Percentiles rank a stretch among this genome's conserved stretches.
These are phyloP conservation scores for Musca vetustissima DNA, from an alignment of 1,140 invertebrate genomes.

Conservation along the genomic window DNA sequence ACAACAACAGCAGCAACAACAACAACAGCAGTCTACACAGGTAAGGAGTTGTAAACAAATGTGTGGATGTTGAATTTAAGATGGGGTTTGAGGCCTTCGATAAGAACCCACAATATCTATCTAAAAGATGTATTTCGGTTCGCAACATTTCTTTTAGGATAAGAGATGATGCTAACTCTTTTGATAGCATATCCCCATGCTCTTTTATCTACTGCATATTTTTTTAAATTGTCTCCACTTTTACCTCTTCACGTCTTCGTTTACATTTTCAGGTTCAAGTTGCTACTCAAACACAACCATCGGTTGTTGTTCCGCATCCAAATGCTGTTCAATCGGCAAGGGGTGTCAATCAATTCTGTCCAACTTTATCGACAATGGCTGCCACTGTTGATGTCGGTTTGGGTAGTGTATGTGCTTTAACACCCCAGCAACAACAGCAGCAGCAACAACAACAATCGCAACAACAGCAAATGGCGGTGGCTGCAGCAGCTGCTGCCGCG, in stretches of 20 bases:
- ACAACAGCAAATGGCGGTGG: conserved; percentile 28
- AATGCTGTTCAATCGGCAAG: conserved; percentile 37
- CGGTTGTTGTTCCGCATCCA: conserved; percentile 46
- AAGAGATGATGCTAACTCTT: no score
- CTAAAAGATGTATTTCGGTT: no score
- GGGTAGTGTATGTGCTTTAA: conserved; percentile 43
- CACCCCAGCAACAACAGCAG: conserved; percentile 36
- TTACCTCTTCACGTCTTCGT: neutral
- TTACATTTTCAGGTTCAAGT: conserved; percentile 61
- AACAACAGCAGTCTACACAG: conserved; percentile 46
- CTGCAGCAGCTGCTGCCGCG: conserved; percentile 23
- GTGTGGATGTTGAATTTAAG: no score
- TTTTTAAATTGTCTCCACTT: no score
- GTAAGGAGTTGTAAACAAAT: neutral
- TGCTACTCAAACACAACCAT: conserved; percentile 59
- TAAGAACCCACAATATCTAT: no score
- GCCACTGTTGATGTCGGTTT: conserved; percentile 47
- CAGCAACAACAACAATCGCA: conserved; percentile 25
- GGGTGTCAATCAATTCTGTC: conserved; percentile 24
- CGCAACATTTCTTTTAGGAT: no score
- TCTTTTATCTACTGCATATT: no score
- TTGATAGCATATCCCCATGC: no score
- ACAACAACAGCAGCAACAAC: conserved; percentile 31
- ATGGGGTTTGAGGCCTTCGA: no score
- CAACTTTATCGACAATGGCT: conserved; percentile 40